Percentiles rank a stretch among this genome's conserved stretches.
phyloP scores from a whole-genome alignment of 2,797 vertebrate species.

The Vireo griseus region DNA sequence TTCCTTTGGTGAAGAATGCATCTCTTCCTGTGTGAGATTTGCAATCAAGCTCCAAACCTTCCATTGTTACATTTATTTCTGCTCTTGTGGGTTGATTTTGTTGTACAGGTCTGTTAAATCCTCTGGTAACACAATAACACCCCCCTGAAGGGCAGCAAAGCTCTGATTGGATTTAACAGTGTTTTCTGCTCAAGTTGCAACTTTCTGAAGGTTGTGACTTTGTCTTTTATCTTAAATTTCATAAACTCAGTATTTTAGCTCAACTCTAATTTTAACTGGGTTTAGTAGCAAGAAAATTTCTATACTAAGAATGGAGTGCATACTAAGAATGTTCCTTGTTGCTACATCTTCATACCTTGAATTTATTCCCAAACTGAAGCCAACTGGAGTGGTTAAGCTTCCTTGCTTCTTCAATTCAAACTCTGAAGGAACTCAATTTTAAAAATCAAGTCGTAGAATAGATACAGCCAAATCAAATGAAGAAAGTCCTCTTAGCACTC shows the following conservation, averaged over 20 bases:
- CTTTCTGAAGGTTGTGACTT: not conserved
- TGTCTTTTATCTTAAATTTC: not conserved
- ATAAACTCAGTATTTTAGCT: not conserved
- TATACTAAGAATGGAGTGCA: not conserved
- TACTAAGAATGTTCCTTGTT: not conserved
- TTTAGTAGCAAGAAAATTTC: not conserved
- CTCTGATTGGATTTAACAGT: not conserved
- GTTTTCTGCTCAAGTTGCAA: not conserved
- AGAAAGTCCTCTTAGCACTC: not conserved
- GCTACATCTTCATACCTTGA: not conserved
- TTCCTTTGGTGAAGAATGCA: not conserved
- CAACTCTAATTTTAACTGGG: not conserved
- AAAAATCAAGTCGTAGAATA: not conserved
- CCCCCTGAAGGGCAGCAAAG: not conserved
- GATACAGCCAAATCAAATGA: not conserved
- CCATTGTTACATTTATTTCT: not conserved
- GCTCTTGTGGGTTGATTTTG: not conserved
- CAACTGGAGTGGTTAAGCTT: not conserved
- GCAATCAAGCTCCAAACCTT: not conserved
- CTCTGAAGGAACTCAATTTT: not conserved
- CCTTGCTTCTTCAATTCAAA: not conserved
- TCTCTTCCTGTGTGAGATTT: not conserved
- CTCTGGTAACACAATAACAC: not conserved
- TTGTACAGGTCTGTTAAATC: not conserved
- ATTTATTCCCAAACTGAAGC: not conserved